Conservation (phyloP, 2,113 vertebrate genomes). For the Mormoops blainvillei region DNA sequence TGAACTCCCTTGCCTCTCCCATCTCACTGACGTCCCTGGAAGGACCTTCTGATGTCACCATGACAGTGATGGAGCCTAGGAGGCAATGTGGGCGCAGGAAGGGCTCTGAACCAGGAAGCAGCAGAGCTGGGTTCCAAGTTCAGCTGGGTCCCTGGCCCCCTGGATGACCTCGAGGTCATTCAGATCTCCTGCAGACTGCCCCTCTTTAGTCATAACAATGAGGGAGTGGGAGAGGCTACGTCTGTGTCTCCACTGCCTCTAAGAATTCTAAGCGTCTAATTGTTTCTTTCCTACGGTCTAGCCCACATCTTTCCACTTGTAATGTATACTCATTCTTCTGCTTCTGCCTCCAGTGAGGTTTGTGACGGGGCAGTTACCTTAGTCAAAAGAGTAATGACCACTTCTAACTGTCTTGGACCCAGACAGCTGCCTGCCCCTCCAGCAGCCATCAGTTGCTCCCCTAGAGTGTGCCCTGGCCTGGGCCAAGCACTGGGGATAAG, state of each 20-base stretch:
- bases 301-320: not conserved
- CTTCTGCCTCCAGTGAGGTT: not conserved
- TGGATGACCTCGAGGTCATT: not conserved
- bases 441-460: not conserved
- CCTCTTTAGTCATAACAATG: not conserved
- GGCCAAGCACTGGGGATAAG: not conserved
- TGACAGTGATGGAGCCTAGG: not conserved
- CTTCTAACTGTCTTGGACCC: not conserved
- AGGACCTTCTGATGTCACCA: rapidly evolving
- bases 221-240: not conserved
- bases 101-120: not conserved
- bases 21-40: not conserved
- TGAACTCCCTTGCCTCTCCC: not conserved
- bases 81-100: not conserved
- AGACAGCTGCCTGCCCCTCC: not conserved
- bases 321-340: not conserved
- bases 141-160: not conserved
- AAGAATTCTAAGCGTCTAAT: not conserved
- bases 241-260: not conserved
- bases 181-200: not conserved
- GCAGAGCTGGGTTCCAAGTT: not conserved
- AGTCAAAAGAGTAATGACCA: not conserved
- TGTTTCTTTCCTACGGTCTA: not conserved
- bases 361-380: not conserved
- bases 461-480: not conserved